Conservation (phyloP, 2,797 vertebrate species). For the Microctenopoma lineatum region DNA sequence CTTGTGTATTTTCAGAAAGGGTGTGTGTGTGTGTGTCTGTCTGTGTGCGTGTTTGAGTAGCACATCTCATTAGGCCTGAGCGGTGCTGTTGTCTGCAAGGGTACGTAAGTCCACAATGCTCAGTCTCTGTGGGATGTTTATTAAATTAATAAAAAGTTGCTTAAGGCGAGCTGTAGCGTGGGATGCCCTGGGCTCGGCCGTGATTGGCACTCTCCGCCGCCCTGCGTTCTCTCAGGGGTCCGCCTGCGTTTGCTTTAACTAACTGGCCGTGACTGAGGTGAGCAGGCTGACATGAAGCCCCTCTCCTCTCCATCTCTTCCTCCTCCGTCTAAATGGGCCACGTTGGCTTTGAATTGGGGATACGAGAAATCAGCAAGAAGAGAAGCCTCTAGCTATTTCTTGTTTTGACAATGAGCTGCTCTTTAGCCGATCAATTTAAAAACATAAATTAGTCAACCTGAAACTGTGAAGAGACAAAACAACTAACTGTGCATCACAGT, state of each 20-base stretch:
- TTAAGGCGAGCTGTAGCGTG: constrained; percentile 75
- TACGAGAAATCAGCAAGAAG: constrained; percentile 19
- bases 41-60: constrained; percentile 35
- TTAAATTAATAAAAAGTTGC: constrained; percentile 88
- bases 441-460: constrained; percentile 32
- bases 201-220: constrained; percentile 82
- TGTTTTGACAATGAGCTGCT: constrained; percentile 30
- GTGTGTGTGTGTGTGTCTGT: constrained; percentile 20
- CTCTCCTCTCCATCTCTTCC: constrained; percentile 34
- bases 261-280: constrained; percentile 84
- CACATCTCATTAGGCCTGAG: constrained; percentile 75
- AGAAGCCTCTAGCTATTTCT: constrained; percentile 26
- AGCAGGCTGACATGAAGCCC: constrained; percentile 74
- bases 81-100: constrained; percentile 58
- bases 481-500: constrained; percentile 4
- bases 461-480: constrained; percentile 1
- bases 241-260: constrained; percentile 82
- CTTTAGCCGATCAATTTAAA: constrained; percentile 28
- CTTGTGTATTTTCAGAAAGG: constrained; percentile 36
- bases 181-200: constrained; percentile 76
- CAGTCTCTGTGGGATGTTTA: constrained; percentile 84
- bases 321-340: constrained; percentile 35
- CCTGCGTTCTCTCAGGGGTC: constrained; percentile 71
- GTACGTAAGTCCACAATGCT: constrained; percentile 52
- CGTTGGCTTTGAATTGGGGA: constrained; percentile 35